Evolutionary conservation across 2,888 invertebrate genomes (phyloP).

Genomic region (Lissocephala sabroskyi): DNA sequence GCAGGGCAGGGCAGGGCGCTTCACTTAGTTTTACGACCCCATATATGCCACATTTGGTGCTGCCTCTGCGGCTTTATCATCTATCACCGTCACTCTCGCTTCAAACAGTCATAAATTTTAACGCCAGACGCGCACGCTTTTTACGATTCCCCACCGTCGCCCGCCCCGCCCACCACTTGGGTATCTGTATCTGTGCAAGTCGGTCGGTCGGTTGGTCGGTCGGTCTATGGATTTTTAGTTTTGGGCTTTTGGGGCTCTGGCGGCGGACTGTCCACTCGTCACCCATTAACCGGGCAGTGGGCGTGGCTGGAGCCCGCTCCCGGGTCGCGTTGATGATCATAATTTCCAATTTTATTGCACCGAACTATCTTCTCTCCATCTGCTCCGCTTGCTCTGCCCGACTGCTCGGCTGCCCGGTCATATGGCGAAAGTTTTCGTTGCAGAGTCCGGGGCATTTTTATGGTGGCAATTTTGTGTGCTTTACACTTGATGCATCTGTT

Average conservation of each 20-base stretch:
- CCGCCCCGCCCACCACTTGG: conserved; percentile 8
- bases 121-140: conserved; percentile 32
- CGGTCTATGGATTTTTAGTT: not conserved
- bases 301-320: conserved; percentile 1
- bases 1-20: not conserved
- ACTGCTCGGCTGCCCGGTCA: conserved; percentile 9
- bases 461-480: conserved; percentile 33
- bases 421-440: conserved; percentile 33
- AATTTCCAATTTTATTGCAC: conserved; percentile 40
- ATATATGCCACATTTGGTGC: not conserved
- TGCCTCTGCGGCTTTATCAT: conserved; percentile 25
- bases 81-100: conserved; percentile 41
- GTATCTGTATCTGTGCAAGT: conserved; percentile 6
- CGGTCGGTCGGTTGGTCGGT: conserved; percentile 2
- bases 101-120: conserved; percentile 40
- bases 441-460: conserved; percentile 28
- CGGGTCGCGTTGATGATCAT: conserved; percentile 33
- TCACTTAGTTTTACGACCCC: conserved; percentile 2
- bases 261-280: not conserved
- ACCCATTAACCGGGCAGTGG: conserved; percentile 11
- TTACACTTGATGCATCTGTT: conserved; percentile 38
- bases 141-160: conserved; percentile 21
- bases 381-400: not conserved
- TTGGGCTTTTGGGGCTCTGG: not conserved
- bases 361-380: conserved; percentile 14